Conservation (phyloP, 2,797 vertebrate genomes). For the Sebastes minor region DNA sequence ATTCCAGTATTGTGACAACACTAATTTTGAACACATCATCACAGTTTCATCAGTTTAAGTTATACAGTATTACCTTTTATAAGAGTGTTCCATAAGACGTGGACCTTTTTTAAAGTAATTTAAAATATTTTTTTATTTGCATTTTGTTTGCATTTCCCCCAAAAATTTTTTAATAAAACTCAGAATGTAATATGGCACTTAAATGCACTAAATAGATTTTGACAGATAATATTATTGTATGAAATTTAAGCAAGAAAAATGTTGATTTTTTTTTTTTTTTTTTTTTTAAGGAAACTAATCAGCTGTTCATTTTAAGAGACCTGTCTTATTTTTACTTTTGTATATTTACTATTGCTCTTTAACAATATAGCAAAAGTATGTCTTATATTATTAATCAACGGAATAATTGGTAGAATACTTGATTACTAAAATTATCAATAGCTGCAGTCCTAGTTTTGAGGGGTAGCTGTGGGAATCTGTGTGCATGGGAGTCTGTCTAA, state of each 20-base stretch:
- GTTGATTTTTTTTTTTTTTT: not conserved
- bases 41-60: not conserved
- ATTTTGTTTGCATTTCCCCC: not conserved
- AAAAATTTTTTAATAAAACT: not conserved
- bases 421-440: not conserved
- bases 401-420: no score
- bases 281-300: not conserved
- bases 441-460: not conserved
- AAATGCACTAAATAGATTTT: not conserved
- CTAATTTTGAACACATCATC: no score
- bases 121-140: not conserved
- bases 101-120: not conserved
- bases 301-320: no score
- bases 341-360: no score
- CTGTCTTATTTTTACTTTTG: no score
- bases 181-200: not conserved
- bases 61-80: not conserved
- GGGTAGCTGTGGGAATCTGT: not conserved
- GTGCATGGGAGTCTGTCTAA: not conserved
- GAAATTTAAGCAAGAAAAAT: not conserved
- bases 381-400: no score
- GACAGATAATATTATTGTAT: not conserved
- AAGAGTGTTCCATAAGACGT: not conserved
- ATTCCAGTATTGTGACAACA: no score
- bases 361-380: accelerated